phyloP scores from a whole-genome alignment of 2,797 vertebrate species.

The Notolabrus celidotus region DNA sequence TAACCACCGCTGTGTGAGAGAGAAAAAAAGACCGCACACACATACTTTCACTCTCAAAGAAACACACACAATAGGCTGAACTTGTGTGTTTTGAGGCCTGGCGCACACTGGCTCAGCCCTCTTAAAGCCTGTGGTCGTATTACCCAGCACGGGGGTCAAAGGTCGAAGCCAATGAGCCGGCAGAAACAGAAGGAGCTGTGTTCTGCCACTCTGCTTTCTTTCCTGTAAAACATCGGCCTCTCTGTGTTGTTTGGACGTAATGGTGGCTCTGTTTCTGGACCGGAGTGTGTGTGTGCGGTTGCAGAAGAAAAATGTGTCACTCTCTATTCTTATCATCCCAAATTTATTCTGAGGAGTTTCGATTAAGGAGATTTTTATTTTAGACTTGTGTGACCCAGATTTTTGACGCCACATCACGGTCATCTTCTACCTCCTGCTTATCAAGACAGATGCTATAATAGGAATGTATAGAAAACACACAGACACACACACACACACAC shows the following conservation, averaged over 20 bases:
- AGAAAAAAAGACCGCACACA: neutral
- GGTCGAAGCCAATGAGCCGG: constrained; percentile 68
- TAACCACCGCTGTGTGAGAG: constrained; percentile 21
- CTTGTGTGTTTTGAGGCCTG: constrained; percentile 28
- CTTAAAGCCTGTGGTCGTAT: constrained; percentile 58
- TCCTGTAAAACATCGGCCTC: constrained; percentile 52
- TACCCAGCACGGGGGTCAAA: constrained; percentile 57
- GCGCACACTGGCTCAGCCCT: constrained; percentile 38
- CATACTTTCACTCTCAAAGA: neutral
- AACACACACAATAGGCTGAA: constrained; percentile 14
- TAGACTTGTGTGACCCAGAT: constrained; percentile 46
- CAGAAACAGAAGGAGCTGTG: constrained; percentile 65
- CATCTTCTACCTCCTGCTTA: constrained; percentile 22
- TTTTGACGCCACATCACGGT: constrained; percentile 22
- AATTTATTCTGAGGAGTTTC: constrained; percentile 35
- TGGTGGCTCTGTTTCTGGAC: constrained; percentile 18
- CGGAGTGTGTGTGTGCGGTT: neutral
- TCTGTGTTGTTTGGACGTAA: constrained; percentile 32
- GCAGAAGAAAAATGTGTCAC: constrained; percentile 19
- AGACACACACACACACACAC: constrained; percentile 20
- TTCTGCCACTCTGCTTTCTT: constrained; percentile 38
- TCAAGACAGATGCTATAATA: neutral
- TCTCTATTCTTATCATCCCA: constrained; percentile 1
- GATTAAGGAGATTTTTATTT: constrained; percentile 44
- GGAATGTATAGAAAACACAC: constrained; percentile 7